Base-by-base conservation (phyloP, 2,113 vertebrate genomes). In the Gymnarchus niloticus region DNA sequence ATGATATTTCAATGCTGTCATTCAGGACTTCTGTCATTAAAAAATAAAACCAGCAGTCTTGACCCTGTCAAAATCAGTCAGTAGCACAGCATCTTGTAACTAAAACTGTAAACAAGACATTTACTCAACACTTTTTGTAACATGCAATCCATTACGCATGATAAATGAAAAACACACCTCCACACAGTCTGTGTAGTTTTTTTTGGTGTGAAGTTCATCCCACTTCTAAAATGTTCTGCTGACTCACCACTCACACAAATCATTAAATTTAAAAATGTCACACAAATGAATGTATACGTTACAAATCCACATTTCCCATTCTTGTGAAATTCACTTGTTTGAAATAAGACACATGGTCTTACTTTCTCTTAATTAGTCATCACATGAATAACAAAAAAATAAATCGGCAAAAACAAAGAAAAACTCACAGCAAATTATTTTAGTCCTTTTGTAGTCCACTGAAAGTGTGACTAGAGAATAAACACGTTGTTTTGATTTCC, bases 131-230 rank as follows among this genome's bases (percentile, higher is more conserved):
- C 33, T 73, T 73, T 69, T 41, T 41, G 33, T 41, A 41, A 73
- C 48, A 51, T 51, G 44, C 48, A 51, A 81, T 51, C 46, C 23
- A 49, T 81, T 81, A 49, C 21, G 44, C 77, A 81, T 14, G 49
- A 80, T 51, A 51, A 80, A 51, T 80, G 14, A 81, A 81, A 81
- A 81, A 49, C 5, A 81, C 77, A 81, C 77, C 77, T 81, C 77
- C 77, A 81, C 77, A 81, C 77, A 81, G 77, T 81, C 77, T 81
- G 77, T 12, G 48, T 46, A 17, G 44, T 51, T 51, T 81, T 80
- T 57, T 51, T 51, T 81, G 77, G 77, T 44, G 12, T 14, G 46
- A 51, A 80, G n/a, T 25, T 49, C 77, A 51, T 51, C 77, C 44
- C 48, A 28, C 77, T 81, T 23, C 25, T 81, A 7, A 81, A 21